Base-by-base conservation (phyloP, 2,113 vertebrate genomes). In the Lipophrys pholis region DNA sequence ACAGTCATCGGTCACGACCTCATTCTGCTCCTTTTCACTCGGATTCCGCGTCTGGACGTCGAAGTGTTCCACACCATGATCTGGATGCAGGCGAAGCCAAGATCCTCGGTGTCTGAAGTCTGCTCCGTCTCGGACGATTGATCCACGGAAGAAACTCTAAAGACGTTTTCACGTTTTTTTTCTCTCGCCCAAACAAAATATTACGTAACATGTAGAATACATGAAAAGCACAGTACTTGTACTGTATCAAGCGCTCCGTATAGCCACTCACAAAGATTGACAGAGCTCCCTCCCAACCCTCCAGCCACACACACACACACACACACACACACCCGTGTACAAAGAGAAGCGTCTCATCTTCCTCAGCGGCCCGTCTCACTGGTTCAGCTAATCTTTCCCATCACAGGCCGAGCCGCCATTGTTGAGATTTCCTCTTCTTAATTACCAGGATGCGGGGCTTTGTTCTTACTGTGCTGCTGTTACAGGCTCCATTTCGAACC, bases 341-440 rank as follows among this genome's bases (percentile, higher is more conserved):
- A 90, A 90, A 83, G 69, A 56, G 60, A 49, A 56, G 68, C 17
- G 46, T 89, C 82, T 93, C 91, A 64, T 90, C 74, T 91, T 93
- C 78, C 89, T 77, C 63, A 64, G 60, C n/a, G 35, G 59, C 65
- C 82, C 71, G 6, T 82, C 76, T 88, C 72, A 67, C 78, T 51
- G 61, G 86, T 84, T 84, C 86, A 85, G 78, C 41, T 88, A 84
- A 86, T 89, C 89, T 90, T 78, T 48, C 76, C 66, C 85, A 83
- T 90, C 87, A 82, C 63, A 80, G 77, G 21, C 62, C 12, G 6
- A 17, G 52, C 72, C 30, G 71, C 78, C 66, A 90, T 91, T 92
- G 87, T 91, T 49, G 50, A 65, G 79, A 45, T 89, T 90, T 91
- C 85, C 90, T 90, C 78, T 46, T 62, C 76, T 90, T 91, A 89